phyloP scores from a whole-genome alignment of 2,797 vertebrate genomes.

The Pangasius djambal region DNA sequence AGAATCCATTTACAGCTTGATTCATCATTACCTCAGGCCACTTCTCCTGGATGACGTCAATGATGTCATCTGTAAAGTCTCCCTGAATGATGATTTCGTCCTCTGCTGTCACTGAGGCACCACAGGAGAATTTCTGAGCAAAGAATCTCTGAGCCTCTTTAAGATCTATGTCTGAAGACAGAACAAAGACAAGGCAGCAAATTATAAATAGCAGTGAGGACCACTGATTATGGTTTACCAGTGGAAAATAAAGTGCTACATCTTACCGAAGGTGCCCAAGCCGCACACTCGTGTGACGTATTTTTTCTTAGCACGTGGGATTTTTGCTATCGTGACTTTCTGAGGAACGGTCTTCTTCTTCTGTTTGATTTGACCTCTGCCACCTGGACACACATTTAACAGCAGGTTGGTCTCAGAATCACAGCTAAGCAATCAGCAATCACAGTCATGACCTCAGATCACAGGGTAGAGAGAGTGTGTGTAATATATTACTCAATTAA shows the following conservation, averaged over 20 bases:
- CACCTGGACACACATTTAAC: slow-evolving; percentile 74
- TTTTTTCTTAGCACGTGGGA: slow-evolving; percentile 98
- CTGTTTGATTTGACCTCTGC: slow-evolving; percentile 98
- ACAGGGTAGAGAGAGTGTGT: not conserved
- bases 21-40: slow-evolving; percentile 89
- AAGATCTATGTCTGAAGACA: slow-evolving; percentile 90
- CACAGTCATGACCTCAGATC: not conserved
- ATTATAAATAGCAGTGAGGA: not conserved
- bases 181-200: not conserved
- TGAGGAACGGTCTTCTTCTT: slow-evolving; percentile 99
- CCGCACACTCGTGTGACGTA: slow-evolving; percentile 97
- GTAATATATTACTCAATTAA: not conserved
- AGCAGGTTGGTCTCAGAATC: not conserved
- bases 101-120: slow-evolving; percentile 96
- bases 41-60: slow-evolving; percentile 98
- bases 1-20: not conserved
- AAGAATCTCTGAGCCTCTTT: slow-evolving; percentile 99
- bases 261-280: slow-evolving; percentile 92
- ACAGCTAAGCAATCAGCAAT: not conserved
- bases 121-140: slow-evolving; percentile 98
- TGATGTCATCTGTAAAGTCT: slow-evolving; percentile 98
- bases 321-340: slow-evolving; percentile 98
- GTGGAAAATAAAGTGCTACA: not conserved
- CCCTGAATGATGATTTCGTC: slow-evolving; percentile 99
- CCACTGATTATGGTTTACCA: not conserved